These are phyloP conservation scores for Charina bottae DNA, from an alignment of 2,113 vertebrate genomes.

Conservation along the genomic window DNA sequence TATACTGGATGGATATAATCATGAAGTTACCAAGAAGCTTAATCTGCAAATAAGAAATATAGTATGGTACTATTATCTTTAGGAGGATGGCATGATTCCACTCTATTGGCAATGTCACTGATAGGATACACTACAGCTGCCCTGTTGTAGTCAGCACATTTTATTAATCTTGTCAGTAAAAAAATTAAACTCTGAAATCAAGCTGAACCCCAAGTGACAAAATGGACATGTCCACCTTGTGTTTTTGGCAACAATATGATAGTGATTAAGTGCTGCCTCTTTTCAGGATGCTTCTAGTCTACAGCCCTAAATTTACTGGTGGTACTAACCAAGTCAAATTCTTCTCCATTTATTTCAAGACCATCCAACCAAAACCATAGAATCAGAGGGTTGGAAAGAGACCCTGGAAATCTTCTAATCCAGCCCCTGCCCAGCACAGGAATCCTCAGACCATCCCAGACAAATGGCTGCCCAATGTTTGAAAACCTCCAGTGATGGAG, in stretches of 20 bases:
- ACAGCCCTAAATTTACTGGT: not conserved
- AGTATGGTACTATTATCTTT: not conserved
- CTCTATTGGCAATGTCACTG: not conserved
- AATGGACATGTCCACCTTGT: not conserved
- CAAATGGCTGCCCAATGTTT: not conserved
- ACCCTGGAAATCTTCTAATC: not conserved
- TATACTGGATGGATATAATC: not conserved
- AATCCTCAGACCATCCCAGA: not conserved
- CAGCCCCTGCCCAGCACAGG: not conserved
- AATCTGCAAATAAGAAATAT: not conserved
- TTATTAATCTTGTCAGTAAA: not conserved
- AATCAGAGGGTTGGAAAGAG: not conserved
- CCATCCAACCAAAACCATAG: not conserved
- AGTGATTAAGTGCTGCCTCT: not conserved
- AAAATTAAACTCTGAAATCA: not conserved
- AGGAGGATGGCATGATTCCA: not conserved
- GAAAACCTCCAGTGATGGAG: not conserved
- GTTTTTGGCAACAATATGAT: not conserved
- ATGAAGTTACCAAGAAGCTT: not conserved
- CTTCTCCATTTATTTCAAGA: not conserved
- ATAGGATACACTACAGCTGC: not conserved
- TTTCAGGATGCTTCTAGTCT: not conserved
- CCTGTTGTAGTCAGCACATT: not conserved
- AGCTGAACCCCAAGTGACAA: not conserved
- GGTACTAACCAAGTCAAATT: not conserved